Conservation (phyloP, 2,888 invertebrate species). For the Hipparchia semele region DNA sequence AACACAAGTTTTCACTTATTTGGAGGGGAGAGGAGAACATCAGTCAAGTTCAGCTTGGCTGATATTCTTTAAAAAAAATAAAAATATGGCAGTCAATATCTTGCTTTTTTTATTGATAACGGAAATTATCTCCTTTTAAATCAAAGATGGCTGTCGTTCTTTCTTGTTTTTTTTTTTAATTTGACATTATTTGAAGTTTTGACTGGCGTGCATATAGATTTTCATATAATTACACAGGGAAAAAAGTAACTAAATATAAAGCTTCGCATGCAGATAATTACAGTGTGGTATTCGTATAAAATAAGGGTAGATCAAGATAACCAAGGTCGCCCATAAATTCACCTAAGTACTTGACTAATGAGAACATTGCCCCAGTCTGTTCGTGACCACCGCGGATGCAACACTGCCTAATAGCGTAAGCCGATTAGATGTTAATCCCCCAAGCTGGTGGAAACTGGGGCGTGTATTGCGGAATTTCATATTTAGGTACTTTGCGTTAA, state of each 20-base stretch:
- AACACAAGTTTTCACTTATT: too few species aligned
- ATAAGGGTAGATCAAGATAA: conserved; percentile 4
- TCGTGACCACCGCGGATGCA: conserved; percentile 11
- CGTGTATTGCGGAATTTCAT: conserved; percentile 5
- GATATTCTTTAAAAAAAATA: too few species aligned
- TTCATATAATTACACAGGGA: too few species aligned
- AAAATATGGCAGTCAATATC: too few species aligned
- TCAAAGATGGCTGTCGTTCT: too few species aligned
- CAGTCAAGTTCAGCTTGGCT: too few species aligned
- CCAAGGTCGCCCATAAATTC: not conserved
- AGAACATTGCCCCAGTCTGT: not conserved
- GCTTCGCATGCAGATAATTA: not conserved
- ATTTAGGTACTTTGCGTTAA: conserved; percentile 12
- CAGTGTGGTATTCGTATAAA: not conserved
- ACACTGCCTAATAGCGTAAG: conserved; percentile 13
- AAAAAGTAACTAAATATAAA: not conserved
- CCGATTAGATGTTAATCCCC: conserved; percentile 15
- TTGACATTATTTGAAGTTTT: too few species aligned
- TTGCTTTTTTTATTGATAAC: too few species aligned
- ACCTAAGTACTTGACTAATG: not conserved
- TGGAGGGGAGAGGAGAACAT: too few species aligned
- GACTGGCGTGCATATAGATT: too few species aligned
- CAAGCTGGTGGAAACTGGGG: conserved; percentile 14
- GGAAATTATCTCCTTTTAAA: too few species aligned
- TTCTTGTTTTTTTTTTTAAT: too few species aligned